Evolutionary conservation across 2,888 invertebrate species (phyloP), one percentile per base, ranked within the genome.

Genomic region (Eumerus sabulonum): DNA sequence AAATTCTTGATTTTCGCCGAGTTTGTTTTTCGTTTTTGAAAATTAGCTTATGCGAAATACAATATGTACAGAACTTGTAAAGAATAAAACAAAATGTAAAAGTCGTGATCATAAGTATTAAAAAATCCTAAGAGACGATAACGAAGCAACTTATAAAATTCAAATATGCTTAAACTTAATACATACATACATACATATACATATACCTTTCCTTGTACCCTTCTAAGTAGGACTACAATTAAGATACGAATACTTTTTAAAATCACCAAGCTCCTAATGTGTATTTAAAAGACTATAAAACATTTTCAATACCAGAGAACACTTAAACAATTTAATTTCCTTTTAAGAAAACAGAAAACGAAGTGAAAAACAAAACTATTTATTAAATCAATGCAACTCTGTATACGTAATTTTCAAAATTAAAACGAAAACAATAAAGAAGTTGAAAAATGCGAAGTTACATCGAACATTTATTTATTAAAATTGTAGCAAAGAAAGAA

Each of bases 341-440:
- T 47, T 59, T 45, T 47, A n/a, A 45, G 44, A 59, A 45, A 40
- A 40, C 35, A 38, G 40, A 48, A 27, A 12, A 36, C 13, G 4
- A 35, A 35, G 40, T 47, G 2, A 16, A 62, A 40, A 50, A 12
- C 17, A 42, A 56, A 47, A n/a, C 16, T 70, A 59, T 70, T 54
- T 60, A 62, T 57, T 54, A 60, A 36, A 51, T 57, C 48, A 38
- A 56, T 9, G 1, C 45, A 2, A 19, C 45, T 51, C 62, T 77
- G 77, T 77, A 77, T 77, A 77, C 77, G 77, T 77, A 77, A 77
- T 77, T 72, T 77, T 64, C 67, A 42, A 72, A 57, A 67, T 27
- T 56, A 17, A 45, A 66, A 38, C 19, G 9, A 40, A 40, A 40
- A n/a, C 40, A 40, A 40, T n/a, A 40, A 40, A 40, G n/a, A 40